A percentile compares a stretch with the other conserved stretches of the same genome.
Evolutionary conservation across 2,113 vertebrate species (phyloP).

Genomic region (Hypocryptadius cinnamomeus): DNA sequence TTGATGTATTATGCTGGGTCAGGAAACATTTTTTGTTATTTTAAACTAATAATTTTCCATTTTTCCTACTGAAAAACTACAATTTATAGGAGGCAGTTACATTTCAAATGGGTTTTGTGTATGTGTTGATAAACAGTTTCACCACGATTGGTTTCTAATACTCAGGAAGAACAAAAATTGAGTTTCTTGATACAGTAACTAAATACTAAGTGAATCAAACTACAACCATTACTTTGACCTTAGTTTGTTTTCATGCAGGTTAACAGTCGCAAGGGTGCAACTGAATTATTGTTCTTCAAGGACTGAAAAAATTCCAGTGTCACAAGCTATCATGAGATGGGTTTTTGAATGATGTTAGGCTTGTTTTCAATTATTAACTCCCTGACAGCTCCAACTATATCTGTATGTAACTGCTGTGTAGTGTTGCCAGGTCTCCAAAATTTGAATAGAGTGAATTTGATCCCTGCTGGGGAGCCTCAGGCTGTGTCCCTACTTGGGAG

Average conservation of each 20-base stretch:
- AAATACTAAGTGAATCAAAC: slow-evolving; percentile 5
- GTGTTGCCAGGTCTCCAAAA: neutral
- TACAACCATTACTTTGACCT: neutral
- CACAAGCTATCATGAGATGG: neutral
- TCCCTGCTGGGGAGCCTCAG: neutral
- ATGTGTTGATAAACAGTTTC: neutral
- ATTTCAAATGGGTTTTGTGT: neutral
- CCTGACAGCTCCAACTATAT: neutral
- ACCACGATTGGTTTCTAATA: neutral
- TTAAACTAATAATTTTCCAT: neutral
- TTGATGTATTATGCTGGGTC: neutral
- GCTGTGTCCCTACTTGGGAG: neutral
- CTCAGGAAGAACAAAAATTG: neutral
- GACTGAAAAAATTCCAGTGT: neutral
- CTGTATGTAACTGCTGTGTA: neutral
- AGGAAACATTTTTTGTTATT: neutral
- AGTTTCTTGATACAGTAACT: neutral
- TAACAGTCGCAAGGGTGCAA: neutral
- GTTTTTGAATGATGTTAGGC: neutral
- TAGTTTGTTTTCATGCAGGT: neutral
- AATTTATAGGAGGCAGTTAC: neutral
- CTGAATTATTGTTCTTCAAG: neutral
- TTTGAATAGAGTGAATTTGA: neutral
- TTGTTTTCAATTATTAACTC: neutral
- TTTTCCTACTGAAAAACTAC: neutral